Evolutionary conservation across 2,888 invertebrate genomes (phyloP).

Genomic region (Erebia epiphron): DNA sequence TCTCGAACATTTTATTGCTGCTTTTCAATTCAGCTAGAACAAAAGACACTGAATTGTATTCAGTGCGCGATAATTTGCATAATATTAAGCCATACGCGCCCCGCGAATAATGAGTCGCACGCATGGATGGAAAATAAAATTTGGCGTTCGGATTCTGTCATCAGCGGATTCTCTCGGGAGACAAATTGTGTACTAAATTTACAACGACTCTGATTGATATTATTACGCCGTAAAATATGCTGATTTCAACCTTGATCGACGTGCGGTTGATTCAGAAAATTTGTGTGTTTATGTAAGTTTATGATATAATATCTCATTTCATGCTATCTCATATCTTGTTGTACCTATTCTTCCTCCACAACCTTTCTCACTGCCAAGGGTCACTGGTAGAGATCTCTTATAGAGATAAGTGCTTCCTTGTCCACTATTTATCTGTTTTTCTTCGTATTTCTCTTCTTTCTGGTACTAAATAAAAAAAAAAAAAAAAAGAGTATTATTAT

Average conservation of each 20-base stretch:
- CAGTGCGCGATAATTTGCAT: constrained; percentile 51
- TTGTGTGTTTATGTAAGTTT: no score
- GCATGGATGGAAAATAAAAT: constrained; percentile 44
- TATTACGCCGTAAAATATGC: constrained; percentile 22
- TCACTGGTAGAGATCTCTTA: no score
- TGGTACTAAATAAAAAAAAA: no score
- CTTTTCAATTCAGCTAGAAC: constrained; percentile 63
- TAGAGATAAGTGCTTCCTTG: no score
- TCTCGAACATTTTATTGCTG: constrained; percentile 51
- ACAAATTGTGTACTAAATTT: constrained; percentile 33
- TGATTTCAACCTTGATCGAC: neutral
- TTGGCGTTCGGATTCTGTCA: constrained; percentile 36
- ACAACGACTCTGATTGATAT: constrained; percentile 34
- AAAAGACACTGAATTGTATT: constrained; percentile 56
- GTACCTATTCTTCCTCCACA: no score
- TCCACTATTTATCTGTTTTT: no score
- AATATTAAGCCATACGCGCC: constrained; percentile 45
- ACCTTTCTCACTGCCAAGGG: no score
- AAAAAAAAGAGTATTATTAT: neutral
- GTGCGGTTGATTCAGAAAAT: neutral
- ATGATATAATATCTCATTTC: no score
- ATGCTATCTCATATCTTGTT: no score
- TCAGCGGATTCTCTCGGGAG: constrained; percentile 37
- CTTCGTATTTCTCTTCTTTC: no score
- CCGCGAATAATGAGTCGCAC: constrained; percentile 39